Evolutionary conservation across 2,888 invertebrate genomes (phyloP), one percentile per base, ranked within the genome.

Genomic region (Prenolepis imparis): DNA sequence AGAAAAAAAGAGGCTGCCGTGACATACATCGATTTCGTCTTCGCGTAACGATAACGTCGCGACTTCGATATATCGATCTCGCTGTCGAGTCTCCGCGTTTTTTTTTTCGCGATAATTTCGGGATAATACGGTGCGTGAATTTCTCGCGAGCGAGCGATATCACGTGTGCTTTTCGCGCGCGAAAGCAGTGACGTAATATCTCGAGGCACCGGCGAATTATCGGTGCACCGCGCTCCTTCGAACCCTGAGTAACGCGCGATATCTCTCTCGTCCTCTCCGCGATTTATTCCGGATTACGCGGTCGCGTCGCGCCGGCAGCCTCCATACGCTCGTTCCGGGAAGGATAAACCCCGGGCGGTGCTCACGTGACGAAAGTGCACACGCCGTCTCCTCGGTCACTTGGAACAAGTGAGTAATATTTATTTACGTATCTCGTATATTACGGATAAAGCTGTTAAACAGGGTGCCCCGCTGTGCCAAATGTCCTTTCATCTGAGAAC

Each of bases 351-450:
- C 44, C 73, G 78, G 82, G 85, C 85, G 78, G 86, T 90, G 87
- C 83, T 88, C 82, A 77, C 89, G 91, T 88, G 91, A 90, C 89
- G 86, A 90, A 87, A 90, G 90, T 90, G 90, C 89, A 86, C 89
- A 91, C 90, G 83, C 88, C 74, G 84, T 87, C 66, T 70, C 82
- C 80, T 85, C 87, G 91, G 88, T 91, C 90, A 89, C 89, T 91
- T 89, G 84, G 70, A 64, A 90, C 91, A 92, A 91, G 93, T 93
- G 87, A 92, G 93, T 93, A 90, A 28, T 28, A 28, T 28, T 28
- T 70, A 67, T 67, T 48, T 44, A 52, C 32, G 52, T 15, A 52
- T 18, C 52, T n/a, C n/a, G n/a, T n/a, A n/a, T n/a, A n/a, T n/a
- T n/a, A 4, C 8, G 28, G 28, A 12, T 28, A 18, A 28, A 67